A percentile compares a stretch with the other conserved stretches of the same genome.
Evolutionary conservation across 2,888 invertebrate genomes (phyloP).

Genomic region (Nasonia oneida): DNA sequence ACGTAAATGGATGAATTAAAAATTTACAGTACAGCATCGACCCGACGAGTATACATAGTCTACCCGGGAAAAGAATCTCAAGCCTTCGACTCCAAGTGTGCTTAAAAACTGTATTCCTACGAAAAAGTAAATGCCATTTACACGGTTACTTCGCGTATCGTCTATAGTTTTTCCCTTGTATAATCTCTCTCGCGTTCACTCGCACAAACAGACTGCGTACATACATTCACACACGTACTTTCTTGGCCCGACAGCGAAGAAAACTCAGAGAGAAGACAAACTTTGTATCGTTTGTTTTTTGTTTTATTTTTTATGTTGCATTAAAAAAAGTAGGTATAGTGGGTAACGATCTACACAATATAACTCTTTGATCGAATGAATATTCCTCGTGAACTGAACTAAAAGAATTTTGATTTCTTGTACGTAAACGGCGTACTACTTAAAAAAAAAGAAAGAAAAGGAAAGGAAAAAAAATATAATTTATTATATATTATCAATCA

Average conservation of each 20-base stretch:
- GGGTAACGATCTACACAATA: constrained; percentile 14
- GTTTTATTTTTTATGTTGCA: neutral
- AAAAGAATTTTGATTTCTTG: constrained; percentile 35
- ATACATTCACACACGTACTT: constrained; percentile 19
- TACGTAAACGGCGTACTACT: neutral
- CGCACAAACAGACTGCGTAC: neutral
- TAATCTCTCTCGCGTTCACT: constrained; percentile 6
- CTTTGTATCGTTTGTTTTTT: neutral
- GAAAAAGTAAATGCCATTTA: constrained; percentile 58
- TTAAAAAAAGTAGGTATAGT: neutral
- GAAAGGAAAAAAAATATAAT: neutral
- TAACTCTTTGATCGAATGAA: constrained; percentile 14
- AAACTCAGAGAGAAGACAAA: constrained; percentile 31
- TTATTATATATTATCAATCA: neutral
- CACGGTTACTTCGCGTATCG: constrained; percentile 29
- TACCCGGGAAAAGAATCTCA: constrained; percentile 9
- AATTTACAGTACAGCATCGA: constrained; percentile 1
- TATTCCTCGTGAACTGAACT: constrained; percentile 38
- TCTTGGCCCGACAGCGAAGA: constrained; percentile 16
- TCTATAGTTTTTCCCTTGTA: neutral
- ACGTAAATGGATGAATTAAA: constrained; percentile 9
- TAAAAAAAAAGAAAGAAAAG: neutral
- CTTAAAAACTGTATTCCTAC: constrained; percentile 30
- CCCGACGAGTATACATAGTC: constrained; percentile 5
- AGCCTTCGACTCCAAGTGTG: neutral